phyloP scores from a whole-genome alignment of 2,888 invertebrate genomes.

The Polydrusus tereticollis region DNA sequence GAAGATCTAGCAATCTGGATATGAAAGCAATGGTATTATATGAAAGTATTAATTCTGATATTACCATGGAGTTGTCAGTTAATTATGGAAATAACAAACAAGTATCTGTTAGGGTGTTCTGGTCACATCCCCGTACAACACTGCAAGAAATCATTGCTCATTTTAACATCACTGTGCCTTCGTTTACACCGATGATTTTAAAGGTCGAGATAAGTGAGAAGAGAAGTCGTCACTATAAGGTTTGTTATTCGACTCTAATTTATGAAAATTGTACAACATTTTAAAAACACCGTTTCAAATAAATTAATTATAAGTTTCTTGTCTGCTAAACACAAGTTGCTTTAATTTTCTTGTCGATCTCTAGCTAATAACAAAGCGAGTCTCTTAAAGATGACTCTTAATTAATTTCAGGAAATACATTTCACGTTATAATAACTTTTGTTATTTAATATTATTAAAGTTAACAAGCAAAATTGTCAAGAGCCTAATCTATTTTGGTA shows the following conservation, averaged over 20 bases:
- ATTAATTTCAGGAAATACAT: too few relatives aligned
- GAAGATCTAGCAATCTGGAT: constrained; percentile 77
- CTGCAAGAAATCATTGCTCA: constrained; percentile 78
- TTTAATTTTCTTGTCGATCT: too few relatives aligned
- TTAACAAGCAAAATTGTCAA: too few relatives aligned
- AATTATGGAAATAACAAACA: constrained; percentile 74
- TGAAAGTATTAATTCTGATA: constrained; percentile 69
- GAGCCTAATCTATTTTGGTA: too few relatives aligned
- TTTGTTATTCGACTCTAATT: constrained; percentile 68
- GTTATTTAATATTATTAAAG: too few relatives aligned
- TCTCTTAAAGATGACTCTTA: too few relatives aligned
- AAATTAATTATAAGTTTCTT: too few relatives aligned
- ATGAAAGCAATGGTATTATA: constrained; percentile 73
- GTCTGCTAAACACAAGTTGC: too few relatives aligned
- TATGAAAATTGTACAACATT: too few relatives aligned
- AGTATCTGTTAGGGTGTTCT: constrained; percentile 70
- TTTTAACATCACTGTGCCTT: constrained; percentile 81
- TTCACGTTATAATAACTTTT: too few relatives aligned
- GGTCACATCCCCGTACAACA: constrained; percentile 76
- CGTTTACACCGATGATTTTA: constrained; percentile 78
- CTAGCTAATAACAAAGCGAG: too few relatives aligned
- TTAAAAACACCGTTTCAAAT: too few relatives aligned
- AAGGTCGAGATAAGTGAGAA: constrained; percentile 78
- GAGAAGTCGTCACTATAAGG: constrained; percentile 76
- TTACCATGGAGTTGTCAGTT: constrained; percentile 69